phyloP scores from a whole-genome alignment of 2,888 invertebrate species.

The Melanophora roralis region DNA sequence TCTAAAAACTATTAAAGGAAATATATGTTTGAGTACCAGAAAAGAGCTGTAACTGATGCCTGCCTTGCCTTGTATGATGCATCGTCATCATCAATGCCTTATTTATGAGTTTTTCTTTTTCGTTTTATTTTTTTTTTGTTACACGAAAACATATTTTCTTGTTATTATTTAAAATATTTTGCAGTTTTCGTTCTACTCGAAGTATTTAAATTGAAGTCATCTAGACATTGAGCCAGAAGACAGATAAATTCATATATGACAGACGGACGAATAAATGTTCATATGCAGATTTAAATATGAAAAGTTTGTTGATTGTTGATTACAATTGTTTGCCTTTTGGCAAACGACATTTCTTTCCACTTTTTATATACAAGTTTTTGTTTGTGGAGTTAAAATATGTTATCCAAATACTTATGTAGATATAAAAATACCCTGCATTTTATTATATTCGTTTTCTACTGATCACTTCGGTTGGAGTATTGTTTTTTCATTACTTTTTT shows the following conservation, averaged over 20 bases:
- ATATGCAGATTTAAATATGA: constrained; percentile 45
- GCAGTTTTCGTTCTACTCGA: constrained; percentile 3
- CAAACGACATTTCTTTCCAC: constrained; percentile 57
- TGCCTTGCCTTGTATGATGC: constrained; percentile 44
- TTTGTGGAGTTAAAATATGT: too few relatives aligned
- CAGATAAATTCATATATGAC: background rate
- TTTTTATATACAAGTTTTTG: constrained; percentile 25
- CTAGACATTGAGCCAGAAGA: constrained; percentile 7
- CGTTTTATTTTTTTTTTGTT: constrained; percentile 17
- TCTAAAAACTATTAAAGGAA: constrained; percentile 49
- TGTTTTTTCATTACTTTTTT: too few relatives aligned
- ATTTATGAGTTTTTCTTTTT: constrained; percentile 11
- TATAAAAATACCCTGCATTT: background rate
- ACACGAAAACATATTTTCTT: constrained; percentile 35
- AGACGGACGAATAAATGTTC: constrained; percentile 4
- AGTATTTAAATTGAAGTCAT: constrained; percentile 34
- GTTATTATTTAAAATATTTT: constrained; percentile 7
- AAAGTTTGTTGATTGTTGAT: constrained; percentile 55
- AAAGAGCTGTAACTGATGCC: constrained; percentile 47
- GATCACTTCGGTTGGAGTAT: too few relatives aligned
- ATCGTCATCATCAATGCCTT: constrained; percentile 34
- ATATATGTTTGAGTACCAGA: constrained; percentile 18
- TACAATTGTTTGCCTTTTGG: constrained; percentile 62
- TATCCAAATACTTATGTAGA: too few relatives aligned
- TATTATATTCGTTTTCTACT: too few relatives aligned